Base-by-base conservation (phyloP, 2,113 vertebrate species). In the Lutjanus erythropterus region DNA sequence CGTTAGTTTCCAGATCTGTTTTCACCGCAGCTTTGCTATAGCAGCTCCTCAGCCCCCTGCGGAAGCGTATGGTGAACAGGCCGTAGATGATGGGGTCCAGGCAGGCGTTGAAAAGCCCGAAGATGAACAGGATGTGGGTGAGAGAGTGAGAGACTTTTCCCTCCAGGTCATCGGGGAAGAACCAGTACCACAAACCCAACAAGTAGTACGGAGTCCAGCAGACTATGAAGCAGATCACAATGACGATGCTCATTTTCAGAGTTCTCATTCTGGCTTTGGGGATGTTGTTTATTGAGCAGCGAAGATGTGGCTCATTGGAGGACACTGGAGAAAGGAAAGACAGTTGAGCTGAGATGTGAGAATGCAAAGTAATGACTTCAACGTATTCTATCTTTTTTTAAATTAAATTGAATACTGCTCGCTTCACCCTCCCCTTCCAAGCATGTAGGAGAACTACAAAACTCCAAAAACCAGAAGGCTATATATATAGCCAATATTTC, bases 121-220 rank as follows among this genome's bases (percentile, higher is more conserved):
- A 96, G 86, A 96, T 95, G 79, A 96, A 96, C 23, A 96, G 93
- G 59, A 94, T 94, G 65, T 96, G 95, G 55, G 93, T 96, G 27
- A 94, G 85, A 27, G 94, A 92, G 65, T 95, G 93, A 1, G 94
- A 94, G 33, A 95, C 91, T 1, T 93, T 94, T 9, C 94, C 94
- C 59, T 96, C 94, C 73, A 96, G 83, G 86, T 94, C 91, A 3
- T 94, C 91, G 9, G 95, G 95, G 70, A 94, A 95, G 87, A 96
- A 95, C 95, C 95, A 96, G 83, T 96, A 96, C 95, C 95, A 96
- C 55, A 96, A 84, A 49, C 95, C 95, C 55, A 96, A 79, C 47
- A 96, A 91, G 83, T 95, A 96, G 81, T 96, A 96, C 0, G 95
- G 95, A 12, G 95, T 95, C 95, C 95, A 96, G 91, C 95, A 96